Base-by-base conservation (phyloP, 2,113 vertebrate genomes). In the Oryzias woworae region DNA sequence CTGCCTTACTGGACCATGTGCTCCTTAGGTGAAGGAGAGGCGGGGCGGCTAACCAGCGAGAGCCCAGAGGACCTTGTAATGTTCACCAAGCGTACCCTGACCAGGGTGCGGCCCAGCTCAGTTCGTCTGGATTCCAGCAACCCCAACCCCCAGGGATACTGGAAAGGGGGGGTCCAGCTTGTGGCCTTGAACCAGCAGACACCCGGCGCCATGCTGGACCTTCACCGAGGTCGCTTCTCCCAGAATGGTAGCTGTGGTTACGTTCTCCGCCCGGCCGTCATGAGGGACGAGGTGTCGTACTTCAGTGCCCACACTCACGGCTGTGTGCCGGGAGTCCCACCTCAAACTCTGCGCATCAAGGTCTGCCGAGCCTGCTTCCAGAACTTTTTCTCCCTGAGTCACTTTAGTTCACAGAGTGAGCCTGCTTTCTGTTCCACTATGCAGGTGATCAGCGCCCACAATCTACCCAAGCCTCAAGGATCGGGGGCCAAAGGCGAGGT, bases 131-230 rank as follows among this genome's bases (percentile, higher is more conserved):
- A 98, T 77, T 99, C 97, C 47, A 98, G 97, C 84, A 99, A 99
- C 84, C 86, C 96, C 69, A 98, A 98, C 83, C 97, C 97, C 0
- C 96, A 98, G 77, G 96, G 96, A 64, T 98, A 96, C 82, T 99
- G 97, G 97, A 98, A 98, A 20, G 96, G 97, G 63, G 97, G 97
- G 59, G 95, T 97, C 78, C 97, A 99, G 86, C 92, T 98, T 14
- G 96, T 98, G 80, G 95, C 96, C 15, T 94, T 99, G 91, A 98
- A 98, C 90, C 96, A 95, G 64, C 97, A 99, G 91, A 98, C 97
- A 0, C 95, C 96, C 0, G 97, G 97, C 0, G 97, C 96, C 53
- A 98, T 98, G 97, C 92, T 98, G 92, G 97, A 98, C 85, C 92
- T 98, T 17, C 93, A 96, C 80, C 92, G 95, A 2, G 97, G 95